Conservation (phyloP, 2,888 invertebrate genomes). For the Serrognathus titanus region DNA sequence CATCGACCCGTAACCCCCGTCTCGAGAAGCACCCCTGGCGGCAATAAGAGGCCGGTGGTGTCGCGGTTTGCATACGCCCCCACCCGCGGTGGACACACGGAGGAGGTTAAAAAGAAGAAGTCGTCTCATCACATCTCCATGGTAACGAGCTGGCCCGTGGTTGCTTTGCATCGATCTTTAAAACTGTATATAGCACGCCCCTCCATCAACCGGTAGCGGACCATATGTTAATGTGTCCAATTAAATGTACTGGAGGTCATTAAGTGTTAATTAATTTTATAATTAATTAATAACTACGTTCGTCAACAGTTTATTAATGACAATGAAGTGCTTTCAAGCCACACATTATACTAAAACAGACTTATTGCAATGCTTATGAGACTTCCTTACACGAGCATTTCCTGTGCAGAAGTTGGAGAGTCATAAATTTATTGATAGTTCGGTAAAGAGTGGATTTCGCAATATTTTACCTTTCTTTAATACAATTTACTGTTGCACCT, state of each 20-base stretch:
- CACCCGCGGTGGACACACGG: slow-evolving; percentile 45
- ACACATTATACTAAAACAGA: too few species aligned
- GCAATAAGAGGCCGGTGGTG: slow-evolving; percentile 34
- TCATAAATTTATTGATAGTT: too few species aligned
- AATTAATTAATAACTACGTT: neutral
- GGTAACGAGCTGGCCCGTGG: slow-evolving; percentile 52
- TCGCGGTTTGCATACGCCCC: slow-evolving; percentile 39
- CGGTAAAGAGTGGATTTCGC: too few species aligned
- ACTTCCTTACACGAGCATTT: too few species aligned
- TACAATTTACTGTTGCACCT: too few species aligned
- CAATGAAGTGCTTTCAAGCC: too few species aligned
- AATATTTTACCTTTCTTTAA: too few species aligned
- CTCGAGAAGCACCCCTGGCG: slow-evolving; percentile 17
- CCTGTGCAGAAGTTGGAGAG: too few species aligned
- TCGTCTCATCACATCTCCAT: slow-evolving; percentile 52
- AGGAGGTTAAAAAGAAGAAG: slow-evolving; percentile 52
- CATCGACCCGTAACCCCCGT: slow-evolving; percentile 10
- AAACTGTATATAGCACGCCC: slow-evolving; percentile 43
- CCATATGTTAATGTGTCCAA: slow-evolving; percentile 25
- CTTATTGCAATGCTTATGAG: too few species aligned
- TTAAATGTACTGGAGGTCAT: neutral
- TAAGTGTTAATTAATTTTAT: neutral
- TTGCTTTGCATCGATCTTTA: slow-evolving; percentile 53
- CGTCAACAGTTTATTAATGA: neutral
- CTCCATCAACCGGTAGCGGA: slow-evolving; percentile 22